Evolutionary conservation across 1,140 invertebrate genomes (phyloP), one percentile per base, ranked within the genome.

Genomic region (Riptortus pedestris): DNA sequence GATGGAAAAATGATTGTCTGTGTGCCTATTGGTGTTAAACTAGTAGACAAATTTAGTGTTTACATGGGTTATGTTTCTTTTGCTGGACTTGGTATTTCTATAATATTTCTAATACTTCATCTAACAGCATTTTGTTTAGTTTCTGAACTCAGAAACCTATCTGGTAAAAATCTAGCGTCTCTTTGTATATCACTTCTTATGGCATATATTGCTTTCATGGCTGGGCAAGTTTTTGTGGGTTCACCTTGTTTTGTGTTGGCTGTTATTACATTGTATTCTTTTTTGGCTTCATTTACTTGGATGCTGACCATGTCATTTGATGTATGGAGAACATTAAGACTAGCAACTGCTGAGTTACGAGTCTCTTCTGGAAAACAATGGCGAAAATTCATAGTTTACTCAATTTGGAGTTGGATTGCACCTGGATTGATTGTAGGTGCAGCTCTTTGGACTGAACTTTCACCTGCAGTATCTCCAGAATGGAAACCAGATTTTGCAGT

Each of bases 301-400:
- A 82, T 80, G 78, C 78, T 79, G 51, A 76, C 80, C 1, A 78
- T 84, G 72, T 76, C 81, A 0, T 83, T 77, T 69, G 82, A 83
- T 68, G 75, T 83, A 1, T 83, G 76, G 73, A 70, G 75, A 26
- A 80, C 81, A 20, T 71, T 82, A 9, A 68, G 73, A 52, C 64
- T 78, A 65, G 79, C 79, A 4, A 79, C 79, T 0, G 72, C 72
- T 18, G 75, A 81, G 67, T 69, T 81, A 2, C 62, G 78, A 38
- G 74, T 79, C 5, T 74, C 70, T 28, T 64, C 71, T 27, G 77
- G 72, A 31, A 70, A 70, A 26, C 74, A 78, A 63, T 73, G 72
- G 70, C 59, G 70, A 2, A 75, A 75, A 31, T 79, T 82, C 57
- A 70, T 78, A 7, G 67, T 74, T 4, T 83, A 84, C 68, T 77